A percentile compares a stretch with the other conserved stretches of the same genome.
These are phyloP conservation scores for Archocentrus centrarchus DNA, from an alignment of 2,113 vertebrate genomes.

Conservation along the genomic window DNA sequence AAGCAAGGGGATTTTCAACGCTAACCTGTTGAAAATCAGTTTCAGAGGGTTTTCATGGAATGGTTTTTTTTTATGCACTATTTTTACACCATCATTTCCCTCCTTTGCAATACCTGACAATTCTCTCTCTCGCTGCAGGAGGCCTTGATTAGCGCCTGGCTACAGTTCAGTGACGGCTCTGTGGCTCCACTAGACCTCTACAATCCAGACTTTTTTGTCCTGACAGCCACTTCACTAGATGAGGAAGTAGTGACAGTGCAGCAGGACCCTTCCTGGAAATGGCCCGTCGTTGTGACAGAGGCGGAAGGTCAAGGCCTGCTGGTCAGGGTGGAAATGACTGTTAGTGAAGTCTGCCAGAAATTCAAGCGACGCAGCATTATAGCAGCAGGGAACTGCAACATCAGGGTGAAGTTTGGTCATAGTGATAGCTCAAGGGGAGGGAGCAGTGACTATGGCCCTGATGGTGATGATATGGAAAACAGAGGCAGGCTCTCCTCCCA, in stretches of 20 bases:
- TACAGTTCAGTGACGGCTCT: constrained; percentile 95
- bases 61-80: background rate
- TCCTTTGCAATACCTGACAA: background rate
- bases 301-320: constrained; percentile 91
- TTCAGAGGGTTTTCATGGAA: constrained; percentile 8
- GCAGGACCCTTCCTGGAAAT: constrained; percentile 77
- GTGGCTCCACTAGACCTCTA: constrained; percentile 93
- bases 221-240: constrained; percentile 89
- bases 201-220: constrained; percentile 86
- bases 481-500: constrained; percentile 84
- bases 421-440: constrained; percentile 75
- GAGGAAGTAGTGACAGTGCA: constrained; percentile 84
- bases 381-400: constrained; percentile 85
- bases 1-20: background rate
- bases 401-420: constrained; percentile 90
- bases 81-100: background rate
- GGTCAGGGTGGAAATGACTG: constrained; percentile 91
- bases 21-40: background rate
- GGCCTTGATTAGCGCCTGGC: constrained; percentile 92
- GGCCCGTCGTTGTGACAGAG: constrained; percentile 88
- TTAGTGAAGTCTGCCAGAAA: constrained; percentile 93
- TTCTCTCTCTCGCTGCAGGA: constrained; percentile 81
- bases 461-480: constrained; percentile 85
- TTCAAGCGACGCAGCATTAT: constrained; percentile 92
- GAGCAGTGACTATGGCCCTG: constrained; percentile 71